Evolutionary conservation across 2,797 vertebrate species (phyloP).

Genomic region (Liasis olivaceus): DNA sequence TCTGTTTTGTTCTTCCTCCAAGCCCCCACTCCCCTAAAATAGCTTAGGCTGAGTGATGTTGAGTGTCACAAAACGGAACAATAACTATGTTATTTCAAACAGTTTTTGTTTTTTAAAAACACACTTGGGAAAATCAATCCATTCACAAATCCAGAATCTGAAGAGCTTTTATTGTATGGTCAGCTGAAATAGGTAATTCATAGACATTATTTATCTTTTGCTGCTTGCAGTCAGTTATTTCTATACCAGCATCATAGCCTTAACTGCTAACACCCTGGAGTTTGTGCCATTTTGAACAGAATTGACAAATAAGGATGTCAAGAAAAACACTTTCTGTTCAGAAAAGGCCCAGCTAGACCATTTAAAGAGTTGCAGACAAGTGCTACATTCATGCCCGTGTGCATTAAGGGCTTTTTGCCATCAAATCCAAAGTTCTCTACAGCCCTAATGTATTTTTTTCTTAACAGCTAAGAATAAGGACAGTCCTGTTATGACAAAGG

Average conservation of each 20-base stretch:
- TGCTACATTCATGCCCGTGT: not conserved
- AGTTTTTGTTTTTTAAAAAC: conserved; percentile 1
- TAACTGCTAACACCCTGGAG: not conserved
- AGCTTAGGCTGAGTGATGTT: no score
- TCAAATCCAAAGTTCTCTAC: not conserved
- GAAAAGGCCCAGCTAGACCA: not conserved
- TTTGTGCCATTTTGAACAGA: not conserved
- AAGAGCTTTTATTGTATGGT: not conserved
- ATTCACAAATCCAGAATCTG: not conserved
- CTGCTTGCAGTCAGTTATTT: not conserved
- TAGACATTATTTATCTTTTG: not conserved
- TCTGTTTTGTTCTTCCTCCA: not conserved
- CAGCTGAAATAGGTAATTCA: not conserved
- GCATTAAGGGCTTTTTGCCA: no score
- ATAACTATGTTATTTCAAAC: not conserved
- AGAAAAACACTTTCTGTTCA: conserved; percentile 1
- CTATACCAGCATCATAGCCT: not conserved
- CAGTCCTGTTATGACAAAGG: not conserved
- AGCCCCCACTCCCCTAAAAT: not conserved
- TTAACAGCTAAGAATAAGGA: not conserved
- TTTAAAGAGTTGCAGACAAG: not conserved
- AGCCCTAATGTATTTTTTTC: not conserved
- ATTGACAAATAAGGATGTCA: not conserved
- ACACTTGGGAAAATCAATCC: not conserved
- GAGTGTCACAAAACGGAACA: not conserved